Percentiles rank a stretch among this genome's conserved stretches.
phyloP scores from a whole-genome alignment of 1,140 invertebrate genomes.

The Calosoma granatense region DNA sequence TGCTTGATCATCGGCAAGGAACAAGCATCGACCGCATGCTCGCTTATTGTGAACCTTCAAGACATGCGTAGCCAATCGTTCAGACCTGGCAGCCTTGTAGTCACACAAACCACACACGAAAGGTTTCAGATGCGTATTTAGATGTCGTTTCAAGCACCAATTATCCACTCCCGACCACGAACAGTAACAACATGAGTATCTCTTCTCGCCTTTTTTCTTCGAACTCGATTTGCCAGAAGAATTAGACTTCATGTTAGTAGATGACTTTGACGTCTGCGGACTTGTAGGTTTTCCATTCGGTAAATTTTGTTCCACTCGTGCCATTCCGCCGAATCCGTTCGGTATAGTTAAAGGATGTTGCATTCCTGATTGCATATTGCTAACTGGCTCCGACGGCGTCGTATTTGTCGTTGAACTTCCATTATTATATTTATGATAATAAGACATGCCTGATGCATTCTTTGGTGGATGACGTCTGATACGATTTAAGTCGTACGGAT shows the following conservation, averaged over 20 bases:
- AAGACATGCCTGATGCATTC: constrained; percentile 37
- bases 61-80: constrained; percentile 77
- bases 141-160: constrained; percentile 83
- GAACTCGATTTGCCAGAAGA: constrained; percentile 16
- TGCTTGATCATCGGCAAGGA: constrained; percentile 67
- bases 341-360: constrained; percentile 25
- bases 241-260: constrained; percentile 19
- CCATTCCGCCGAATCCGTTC: constrained; percentile 27
- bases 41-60: constrained; percentile 84
- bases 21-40: constrained; percentile 77
- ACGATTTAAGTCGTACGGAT: constrained; percentile 73
- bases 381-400: constrained; percentile 19
- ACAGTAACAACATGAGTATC: constrained; percentile 76
- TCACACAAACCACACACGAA: constrained; percentile 82
- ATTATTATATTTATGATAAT: constrained; percentile 33
- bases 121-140: constrained; percentile 86
- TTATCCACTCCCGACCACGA: constrained; percentile 88
- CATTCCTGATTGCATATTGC: constrained; percentile 21
- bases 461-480: constrained; percentile 52
- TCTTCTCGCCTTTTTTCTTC: constrained; percentile 35
- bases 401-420: constrained; percentile 19
- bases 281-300: constrained; percentile 15
- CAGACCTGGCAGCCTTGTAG: constrained; percentile 80
- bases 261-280: neutral
- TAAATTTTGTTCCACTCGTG: constrained; percentile 18